Evolutionary conservation across 1,140 invertebrate genomes (phyloP), one percentile per base, ranked within the genome.

Genomic region (Drosophila obscura): DNA sequence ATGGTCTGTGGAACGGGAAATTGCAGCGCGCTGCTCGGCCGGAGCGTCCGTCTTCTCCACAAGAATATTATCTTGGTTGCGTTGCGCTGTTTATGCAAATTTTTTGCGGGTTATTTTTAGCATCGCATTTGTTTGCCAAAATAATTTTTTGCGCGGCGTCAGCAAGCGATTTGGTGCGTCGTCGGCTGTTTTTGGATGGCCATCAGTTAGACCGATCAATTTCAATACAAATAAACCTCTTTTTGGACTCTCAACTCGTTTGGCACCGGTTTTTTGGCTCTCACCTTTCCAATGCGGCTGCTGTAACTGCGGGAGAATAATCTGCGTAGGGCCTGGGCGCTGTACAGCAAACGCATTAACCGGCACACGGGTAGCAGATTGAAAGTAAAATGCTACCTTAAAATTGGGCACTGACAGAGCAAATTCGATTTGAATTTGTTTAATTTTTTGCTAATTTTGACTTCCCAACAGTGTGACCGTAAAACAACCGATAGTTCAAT

Each of bases 51-150:
- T 4, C 11, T 39, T 19, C 15, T 57, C 15, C 4, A 15, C 24
- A 45, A 5, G 46, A 11, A 48, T 48, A 19, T 16, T 16, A 11
- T 16, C 46, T 15, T 41, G 52, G 43, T 53, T 16, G 41, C 45
- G 41, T 28, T 56, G 68, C 43, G 45, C 35, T 59, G 50, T 68
- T 73, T 85, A 69, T 85, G 81, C 82, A 74, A 77, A 84, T 73
- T 7, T 31, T 31, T 59, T 59, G 26, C 22, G 4, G 19, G 46
- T 60, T 85, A 85, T 85, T 87, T 87, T 68, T 87, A 85, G 78
- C 52, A 58, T 72, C 57, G 16, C 35, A 26, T 75, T 72, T 43
- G 31, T 71, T 77, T 39, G 48, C 31, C 8, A 57, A 35, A 28
- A 19, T 5, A 19, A 11, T 11, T 19, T 39, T 39, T 39, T 39